These are phyloP conservation scores for Limnothrissa miodon DNA, from an alignment of 2,113 vertebrate genomes.

Conservation along the genomic window DNA sequence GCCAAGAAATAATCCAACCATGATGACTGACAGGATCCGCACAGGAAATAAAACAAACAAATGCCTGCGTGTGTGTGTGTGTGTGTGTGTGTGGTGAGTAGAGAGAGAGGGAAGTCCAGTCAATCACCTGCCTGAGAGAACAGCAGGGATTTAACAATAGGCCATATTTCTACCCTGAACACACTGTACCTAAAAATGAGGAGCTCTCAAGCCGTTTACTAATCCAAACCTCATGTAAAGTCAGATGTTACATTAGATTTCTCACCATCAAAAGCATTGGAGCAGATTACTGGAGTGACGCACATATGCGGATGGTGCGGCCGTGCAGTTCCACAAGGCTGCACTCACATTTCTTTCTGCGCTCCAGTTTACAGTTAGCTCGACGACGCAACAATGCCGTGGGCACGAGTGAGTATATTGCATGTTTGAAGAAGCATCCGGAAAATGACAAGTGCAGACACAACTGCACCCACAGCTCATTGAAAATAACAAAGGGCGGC, in stretches of 20 bases:
- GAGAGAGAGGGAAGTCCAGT: neutral
- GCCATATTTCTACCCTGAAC: neutral
- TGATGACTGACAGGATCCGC: neutral
- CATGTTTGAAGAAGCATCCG: too few species aligned
- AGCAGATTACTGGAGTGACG: neutral
- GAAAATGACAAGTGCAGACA: neutral
- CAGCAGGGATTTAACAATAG: neutral
- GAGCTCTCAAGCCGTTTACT: neutral
- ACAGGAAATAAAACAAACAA: neutral
- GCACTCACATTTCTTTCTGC: neutral
- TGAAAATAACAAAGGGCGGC: too few species aligned
- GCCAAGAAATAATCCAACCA: slow-evolving; percentile 2
- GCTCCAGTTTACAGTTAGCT: neutral
- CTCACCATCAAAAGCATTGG: neutral
- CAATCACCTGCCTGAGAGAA: neutral
- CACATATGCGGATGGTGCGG: neutral
- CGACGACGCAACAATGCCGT: neutral
- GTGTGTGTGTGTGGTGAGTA: neutral
- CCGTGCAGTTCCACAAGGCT: neutral
- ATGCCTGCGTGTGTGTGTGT: neutral
- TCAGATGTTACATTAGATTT: neutral
- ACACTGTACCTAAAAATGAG: neutral
- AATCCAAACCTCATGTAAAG: neutral
- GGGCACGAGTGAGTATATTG: too few species aligned
- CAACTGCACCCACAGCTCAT: neutral